Evolutionary conservation across 2,113 vertebrate species (phyloP).

Genomic region (Ramphastos sulfuratus): DNA sequence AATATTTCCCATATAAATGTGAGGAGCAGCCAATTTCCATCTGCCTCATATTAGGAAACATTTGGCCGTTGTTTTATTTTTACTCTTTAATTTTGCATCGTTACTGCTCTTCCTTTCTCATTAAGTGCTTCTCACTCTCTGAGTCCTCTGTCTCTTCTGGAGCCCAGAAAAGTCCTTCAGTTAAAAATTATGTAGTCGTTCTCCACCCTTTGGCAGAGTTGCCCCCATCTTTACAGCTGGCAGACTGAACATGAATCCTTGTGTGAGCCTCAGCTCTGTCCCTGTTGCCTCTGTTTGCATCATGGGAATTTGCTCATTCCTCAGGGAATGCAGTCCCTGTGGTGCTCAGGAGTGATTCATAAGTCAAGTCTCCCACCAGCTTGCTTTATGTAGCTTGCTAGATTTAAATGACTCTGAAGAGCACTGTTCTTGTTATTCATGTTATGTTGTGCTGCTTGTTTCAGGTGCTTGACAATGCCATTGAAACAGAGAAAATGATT

Average conservation of each 20-base stretch:
- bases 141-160: not conserved
- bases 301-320: not conserved
- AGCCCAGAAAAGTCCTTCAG: not conserved
- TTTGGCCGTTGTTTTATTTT: not conserved
- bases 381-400: not conserved
- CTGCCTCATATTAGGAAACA: not conserved
- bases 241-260: not conserved
- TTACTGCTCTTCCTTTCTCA: not conserved
- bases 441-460: not conserved
- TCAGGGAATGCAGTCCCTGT: not conserved
- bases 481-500: conserved; percentile 97
- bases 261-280: not conserved
- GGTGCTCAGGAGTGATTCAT: not conserved
- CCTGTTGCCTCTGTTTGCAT: not conserved
- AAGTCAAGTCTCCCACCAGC: not conserved
- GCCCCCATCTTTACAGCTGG: not conserved
- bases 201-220: not conserved
- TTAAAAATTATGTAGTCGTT: not conserved
- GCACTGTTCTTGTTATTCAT: not conserved
- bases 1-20: not conserved
- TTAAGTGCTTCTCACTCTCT: not conserved
- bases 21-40: conserved; percentile 3
- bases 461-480: conserved; percentile 94
- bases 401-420: not conserved
- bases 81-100: not conserved